These are phyloP conservation scores for Parasteatoda lunata DNA, from an alignment of 2,888 invertebrate genomes.

Conservation along the genomic window DNA sequence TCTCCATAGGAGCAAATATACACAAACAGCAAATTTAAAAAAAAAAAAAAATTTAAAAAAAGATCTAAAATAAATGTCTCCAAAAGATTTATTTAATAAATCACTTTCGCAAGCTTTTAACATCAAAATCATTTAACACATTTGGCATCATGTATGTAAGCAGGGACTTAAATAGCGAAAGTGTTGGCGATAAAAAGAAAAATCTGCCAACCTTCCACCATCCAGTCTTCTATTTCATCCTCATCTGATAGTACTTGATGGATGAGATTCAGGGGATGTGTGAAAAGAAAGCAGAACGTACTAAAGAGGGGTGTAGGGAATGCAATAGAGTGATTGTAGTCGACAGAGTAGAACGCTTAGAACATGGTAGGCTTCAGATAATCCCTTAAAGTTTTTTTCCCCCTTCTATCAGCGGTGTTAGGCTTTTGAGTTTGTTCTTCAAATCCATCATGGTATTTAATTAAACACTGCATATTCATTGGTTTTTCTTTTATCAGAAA, in stretches of 20 bases:
- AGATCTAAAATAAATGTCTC: too few species aligned
- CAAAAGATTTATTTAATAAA: too few species aligned
- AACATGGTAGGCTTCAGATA: constrained; percentile 15
- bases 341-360: constrained; percentile 11
- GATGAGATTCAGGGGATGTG: constrained; percentile 38
- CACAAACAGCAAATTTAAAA: too few species aligned
- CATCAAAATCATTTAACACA: too few species aligned
- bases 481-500: background rate
- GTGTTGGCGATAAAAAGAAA: constrained; percentile 2
- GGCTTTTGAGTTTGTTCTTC: background rate
- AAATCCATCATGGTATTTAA: background rate
- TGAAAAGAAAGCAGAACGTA: constrained; percentile 19
- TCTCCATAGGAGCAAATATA: too few species aligned
- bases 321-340: constrained; percentile 33
- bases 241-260: constrained; percentile 53
- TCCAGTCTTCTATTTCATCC: constrained; percentile 8
- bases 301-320: background rate
- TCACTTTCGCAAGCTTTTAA: too few species aligned
- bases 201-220: constrained; percentile 4
- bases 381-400: background rate
- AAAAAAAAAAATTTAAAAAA: too few species aligned
- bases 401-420: background rate
- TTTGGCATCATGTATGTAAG: too few species aligned
- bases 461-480: constrained; percentile 3
- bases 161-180: background rate